A percentile compares a stretch with the other conserved stretches of the same genome.
phyloP scores from a whole-genome alignment of 2,113 vertebrate species.

The Apodemus speciosus region DNA sequence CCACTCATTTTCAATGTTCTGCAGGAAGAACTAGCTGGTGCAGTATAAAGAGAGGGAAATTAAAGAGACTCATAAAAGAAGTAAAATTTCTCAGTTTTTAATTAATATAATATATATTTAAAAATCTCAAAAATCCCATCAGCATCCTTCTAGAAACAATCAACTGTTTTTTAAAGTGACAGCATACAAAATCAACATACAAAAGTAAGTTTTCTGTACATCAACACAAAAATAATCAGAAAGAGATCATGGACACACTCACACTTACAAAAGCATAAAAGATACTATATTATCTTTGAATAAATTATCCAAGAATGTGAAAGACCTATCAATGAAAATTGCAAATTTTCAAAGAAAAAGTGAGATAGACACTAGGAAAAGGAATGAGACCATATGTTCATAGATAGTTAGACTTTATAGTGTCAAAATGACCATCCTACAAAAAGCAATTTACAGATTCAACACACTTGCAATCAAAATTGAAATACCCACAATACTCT shows the following conservation, averaged over 20 bases:
- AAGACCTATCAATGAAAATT: neutral
- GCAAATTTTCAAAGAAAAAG: neutral
- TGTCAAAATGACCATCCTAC: neutral
- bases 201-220: neutral
- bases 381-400: too few species aligned
- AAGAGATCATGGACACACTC: neutral
- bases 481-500: neutral
- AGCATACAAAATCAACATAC: neutral
- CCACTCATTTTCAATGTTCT: neutral
- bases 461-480: neutral
- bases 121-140: neutral
- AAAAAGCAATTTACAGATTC: neutral
- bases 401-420: neutral
- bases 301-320: neutral
- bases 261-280: neutral
- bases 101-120: neutral
- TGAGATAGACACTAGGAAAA: neutral
- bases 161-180: neutral
- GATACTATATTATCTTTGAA: neutral
- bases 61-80: neutral
- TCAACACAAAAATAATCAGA: neutral
- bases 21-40: neutral
- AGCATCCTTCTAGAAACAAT: neutral
- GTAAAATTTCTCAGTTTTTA: neutral
- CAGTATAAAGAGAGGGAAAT: neutral